These are phyloP conservation scores for Aphaenogaster ashmeadi DNA, from an alignment of 1,140 invertebrate genomes.

Conservation along the genomic window DNA sequence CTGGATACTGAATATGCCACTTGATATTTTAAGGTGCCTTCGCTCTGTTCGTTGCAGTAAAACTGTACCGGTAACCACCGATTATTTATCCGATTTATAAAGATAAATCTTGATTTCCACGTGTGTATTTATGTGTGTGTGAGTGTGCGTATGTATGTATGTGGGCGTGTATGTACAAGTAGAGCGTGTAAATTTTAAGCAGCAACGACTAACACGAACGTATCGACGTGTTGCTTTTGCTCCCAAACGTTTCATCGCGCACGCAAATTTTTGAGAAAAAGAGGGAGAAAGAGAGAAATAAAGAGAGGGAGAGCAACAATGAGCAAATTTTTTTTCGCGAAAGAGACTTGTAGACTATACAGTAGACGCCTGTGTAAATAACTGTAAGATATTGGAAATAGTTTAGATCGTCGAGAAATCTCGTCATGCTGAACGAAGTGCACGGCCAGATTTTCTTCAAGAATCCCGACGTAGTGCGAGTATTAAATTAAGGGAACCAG, in stretches of 20 bases:
- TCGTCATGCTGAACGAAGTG: not conserved
- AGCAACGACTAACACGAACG: not conserved
- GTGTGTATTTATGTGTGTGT: not conserved
- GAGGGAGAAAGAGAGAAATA: not conserved
- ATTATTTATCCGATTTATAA: constrained; percentile 53
- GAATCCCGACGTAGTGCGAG: not conserved
- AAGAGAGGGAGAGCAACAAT: not conserved
- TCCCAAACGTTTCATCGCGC: constrained; percentile 10
- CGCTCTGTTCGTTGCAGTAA: constrained; percentile 60
- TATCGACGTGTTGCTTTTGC: constrained; percentile 10
- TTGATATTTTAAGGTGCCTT: constrained; percentile 71
- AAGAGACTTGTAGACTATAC: constrained; percentile 10
- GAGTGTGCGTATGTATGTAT: not conserved
- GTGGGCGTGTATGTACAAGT: not conserved
- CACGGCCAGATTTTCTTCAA: not conserved
- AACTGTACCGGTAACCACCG: constrained; percentile 40
- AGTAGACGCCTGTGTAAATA: constrained; percentile 14
- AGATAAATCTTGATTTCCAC: constrained; percentile 38
- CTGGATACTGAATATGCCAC: constrained; percentile 51
- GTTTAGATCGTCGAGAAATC: not conserved
- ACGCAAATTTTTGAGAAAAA: not conserved
- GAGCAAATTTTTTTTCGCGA: constrained; percentile 1
- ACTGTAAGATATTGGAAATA: constrained; percentile 33
- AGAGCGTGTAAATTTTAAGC: constrained; percentile 6
- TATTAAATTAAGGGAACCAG: constrained; percentile 11